phyloP scores from a whole-genome alignment of 2,797 vertebrate species.

The Urophycis tenuis region DNA sequence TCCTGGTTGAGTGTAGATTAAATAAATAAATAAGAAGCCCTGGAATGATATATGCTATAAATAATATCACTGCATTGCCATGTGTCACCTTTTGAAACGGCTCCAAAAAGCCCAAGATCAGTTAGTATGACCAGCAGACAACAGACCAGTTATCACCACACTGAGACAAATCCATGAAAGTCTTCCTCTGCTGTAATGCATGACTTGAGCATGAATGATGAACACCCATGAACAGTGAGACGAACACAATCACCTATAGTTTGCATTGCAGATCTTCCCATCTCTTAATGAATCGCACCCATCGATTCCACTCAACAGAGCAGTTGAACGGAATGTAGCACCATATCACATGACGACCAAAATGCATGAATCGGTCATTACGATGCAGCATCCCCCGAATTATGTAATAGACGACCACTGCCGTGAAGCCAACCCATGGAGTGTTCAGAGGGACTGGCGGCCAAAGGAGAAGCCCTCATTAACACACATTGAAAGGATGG shows the following conservation, averaged over 20 bases:
- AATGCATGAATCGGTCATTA: constrained; percentile 48
- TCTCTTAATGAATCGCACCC: background rate
- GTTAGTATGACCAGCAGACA: background rate
- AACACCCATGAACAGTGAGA: too few relatives aligned
- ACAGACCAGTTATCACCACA: background rate
- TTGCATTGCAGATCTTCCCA: too few relatives aligned
- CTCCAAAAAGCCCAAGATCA: background rate
- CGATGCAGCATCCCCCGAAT: constrained; percentile 57
- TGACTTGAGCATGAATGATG: too few relatives aligned
- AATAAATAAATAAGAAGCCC: background rate
- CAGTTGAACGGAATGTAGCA: background rate
- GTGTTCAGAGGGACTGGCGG: too few relatives aligned
- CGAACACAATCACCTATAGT: too few relatives aligned
- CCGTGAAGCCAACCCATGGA: background rate
- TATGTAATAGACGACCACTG: constrained; percentile 51
- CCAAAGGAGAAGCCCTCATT: background rate
- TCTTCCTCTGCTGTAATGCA: too few relatives aligned
- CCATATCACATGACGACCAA: background rate
- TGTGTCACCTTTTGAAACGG: background rate
- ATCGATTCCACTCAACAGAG: background rate
- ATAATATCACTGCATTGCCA: background rate
- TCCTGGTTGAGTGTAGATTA: too few relatives aligned
- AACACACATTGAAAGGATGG: background rate
- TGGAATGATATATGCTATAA: background rate
- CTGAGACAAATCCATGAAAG: background rate